Evolutionary conservation across 2,888 invertebrate genomes (phyloP).

Genomic region (Sarcophaga rosellei): DNA sequence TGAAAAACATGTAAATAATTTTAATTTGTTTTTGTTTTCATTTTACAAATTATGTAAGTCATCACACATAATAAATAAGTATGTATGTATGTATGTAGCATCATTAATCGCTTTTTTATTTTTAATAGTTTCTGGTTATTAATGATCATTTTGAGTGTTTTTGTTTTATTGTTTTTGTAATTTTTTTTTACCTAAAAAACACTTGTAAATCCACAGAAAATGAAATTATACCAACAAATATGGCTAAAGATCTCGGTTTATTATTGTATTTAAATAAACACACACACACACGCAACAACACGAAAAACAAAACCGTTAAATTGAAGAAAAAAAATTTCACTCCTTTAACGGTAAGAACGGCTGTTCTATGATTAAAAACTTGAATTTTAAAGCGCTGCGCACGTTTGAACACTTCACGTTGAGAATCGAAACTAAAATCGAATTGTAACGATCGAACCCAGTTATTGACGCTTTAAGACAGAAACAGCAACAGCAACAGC

Average conservation of each 20-base stretch:
- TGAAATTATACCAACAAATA: neutral
- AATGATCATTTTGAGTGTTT: neutral
- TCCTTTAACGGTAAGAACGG: constrained; percentile 11
- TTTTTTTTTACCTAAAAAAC: constrained; percentile 44
- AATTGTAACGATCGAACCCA: constrained; percentile 71
- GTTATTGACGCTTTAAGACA: constrained; percentile 67
- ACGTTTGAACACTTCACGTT: constrained; percentile 73
- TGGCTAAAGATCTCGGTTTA: neutral
- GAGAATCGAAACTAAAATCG: constrained; percentile 76
- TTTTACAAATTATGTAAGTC: neutral
- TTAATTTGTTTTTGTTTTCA: neutral
- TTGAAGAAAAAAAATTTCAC: constrained; percentile 55
- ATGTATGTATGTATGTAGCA: too few species aligned
- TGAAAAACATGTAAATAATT: neutral
- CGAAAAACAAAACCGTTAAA: constrained; percentile 38
- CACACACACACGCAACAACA: neutral
- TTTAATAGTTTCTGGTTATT: neutral
- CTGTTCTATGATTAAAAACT: neutral
- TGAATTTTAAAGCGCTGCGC: constrained; percentile 45
- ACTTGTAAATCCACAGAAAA: constrained; percentile 4
- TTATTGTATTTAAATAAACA: neutral
- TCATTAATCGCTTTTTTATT: neutral
- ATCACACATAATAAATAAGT: too few species aligned
- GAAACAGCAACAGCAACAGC: neutral
- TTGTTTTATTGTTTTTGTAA: neutral